These are phyloP conservation scores for Calcarius ornatus DNA, from an alignment of 2,113 vertebrate species.

Conservation along the genomic window DNA sequence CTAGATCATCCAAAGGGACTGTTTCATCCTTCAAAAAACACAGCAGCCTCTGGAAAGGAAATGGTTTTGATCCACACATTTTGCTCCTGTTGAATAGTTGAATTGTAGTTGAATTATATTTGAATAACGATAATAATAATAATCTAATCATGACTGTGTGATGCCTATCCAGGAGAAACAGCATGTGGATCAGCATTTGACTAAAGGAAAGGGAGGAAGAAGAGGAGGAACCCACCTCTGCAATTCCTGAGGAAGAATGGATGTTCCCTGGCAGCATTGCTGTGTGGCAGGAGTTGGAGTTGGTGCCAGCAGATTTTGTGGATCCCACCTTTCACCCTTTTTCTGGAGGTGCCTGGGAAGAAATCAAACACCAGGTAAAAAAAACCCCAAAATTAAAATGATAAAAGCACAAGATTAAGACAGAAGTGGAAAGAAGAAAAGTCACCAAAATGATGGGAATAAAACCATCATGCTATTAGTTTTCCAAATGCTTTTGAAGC, in stretches of 20 bases:
- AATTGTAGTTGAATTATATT: no score
- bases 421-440: background rate
- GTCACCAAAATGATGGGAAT: background rate
- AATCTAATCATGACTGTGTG: background rate
- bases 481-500: background rate
- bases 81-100: background rate
- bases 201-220: background rate
- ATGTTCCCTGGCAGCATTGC: background rate
- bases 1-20: background rate
- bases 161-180: background rate
- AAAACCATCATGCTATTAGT: background rate
- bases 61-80: fast-evolving
- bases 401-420: slow-evolving; percentile 1
- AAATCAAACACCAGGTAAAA: background rate
- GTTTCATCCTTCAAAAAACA: background rate
- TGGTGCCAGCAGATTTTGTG: fast-evolving
- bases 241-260: background rate
- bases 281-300: fast-evolving
- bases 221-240: background rate
- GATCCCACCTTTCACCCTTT: background rate
- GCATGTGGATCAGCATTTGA: background rate
- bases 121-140: background rate
- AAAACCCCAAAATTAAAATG: background rate
- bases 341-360: background rate
- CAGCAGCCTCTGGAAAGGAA: background rate